A percentile compares a stretch with the other conserved stretches of the same genome.
Evolutionary conservation across 2,113 vertebrate species (phyloP).

Genomic region (Lamprologus sp.): DNA sequence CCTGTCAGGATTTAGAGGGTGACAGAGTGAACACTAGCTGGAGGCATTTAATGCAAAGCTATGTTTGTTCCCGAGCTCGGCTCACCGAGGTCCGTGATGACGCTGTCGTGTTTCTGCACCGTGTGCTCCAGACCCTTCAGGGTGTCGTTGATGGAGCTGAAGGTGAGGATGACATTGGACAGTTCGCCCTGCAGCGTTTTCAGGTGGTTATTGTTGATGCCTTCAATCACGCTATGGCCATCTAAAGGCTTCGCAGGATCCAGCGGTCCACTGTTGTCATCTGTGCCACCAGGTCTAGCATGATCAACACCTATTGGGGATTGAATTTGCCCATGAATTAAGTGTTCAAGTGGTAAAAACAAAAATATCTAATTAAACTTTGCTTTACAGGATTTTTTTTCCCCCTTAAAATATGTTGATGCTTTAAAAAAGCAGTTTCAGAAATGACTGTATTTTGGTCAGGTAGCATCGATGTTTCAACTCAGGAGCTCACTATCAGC

Average conservation of each 20-base stretch:
- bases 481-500: not conserved
- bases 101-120: constrained; percentile 80
- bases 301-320: not conserved
- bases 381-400: not conserved
- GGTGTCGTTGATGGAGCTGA: constrained; percentile 84
- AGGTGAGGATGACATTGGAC: constrained; percentile 75
- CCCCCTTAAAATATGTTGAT: not conserved
- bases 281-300: not conserved
- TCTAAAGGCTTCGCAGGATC: constrained; percentile 75
- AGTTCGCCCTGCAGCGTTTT: constrained; percentile 80
- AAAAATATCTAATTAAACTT: not conserved
- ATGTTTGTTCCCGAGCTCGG: not conserved
- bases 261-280: not conserved
- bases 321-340: not conserved
- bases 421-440: not conserved
- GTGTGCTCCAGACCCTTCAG: constrained; percentile 80
- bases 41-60: not conserved
- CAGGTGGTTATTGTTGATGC: constrained; percentile 71
- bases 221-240: constrained; percentile 82
- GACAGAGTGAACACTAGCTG: not conserved
- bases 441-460: not conserved
- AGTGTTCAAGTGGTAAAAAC: not conserved
- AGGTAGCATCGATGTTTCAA: fast-evolving
- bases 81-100: constrained; percentile 76
- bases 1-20: constrained; percentile 5